Conservation (phyloP, 2,797 vertebrate species). For the Euthynnus affinis region DNA sequence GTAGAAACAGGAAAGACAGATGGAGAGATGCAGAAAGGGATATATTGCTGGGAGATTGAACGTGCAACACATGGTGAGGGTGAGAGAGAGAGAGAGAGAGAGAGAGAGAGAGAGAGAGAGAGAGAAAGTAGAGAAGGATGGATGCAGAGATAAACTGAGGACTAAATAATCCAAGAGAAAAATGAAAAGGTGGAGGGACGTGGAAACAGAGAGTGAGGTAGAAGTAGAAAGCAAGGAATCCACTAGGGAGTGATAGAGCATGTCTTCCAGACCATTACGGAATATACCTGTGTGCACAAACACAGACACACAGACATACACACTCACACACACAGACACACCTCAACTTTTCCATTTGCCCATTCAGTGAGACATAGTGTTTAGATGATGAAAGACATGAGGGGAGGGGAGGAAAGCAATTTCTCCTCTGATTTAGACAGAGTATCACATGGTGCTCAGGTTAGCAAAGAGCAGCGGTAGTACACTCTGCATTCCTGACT, state of each 20-base stretch:
- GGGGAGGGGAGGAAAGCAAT: constrained; percentile 42
- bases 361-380: constrained; percentile 27
- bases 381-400: constrained; percentile 58
- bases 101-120: constrained; percentile 23
- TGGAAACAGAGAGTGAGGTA: constrained; percentile 13
- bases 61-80: constrained; percentile 27
- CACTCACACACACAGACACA: neutral
- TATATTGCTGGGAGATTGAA: constrained; percentile 33
- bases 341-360: constrained; percentile 53
- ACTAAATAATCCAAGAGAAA: constrained; percentile 29
- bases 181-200: constrained; percentile 15
- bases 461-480: constrained; percentile 41
- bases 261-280: constrained; percentile 24
- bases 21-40: constrained; percentile 25
- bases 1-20: constrained; percentile 31
- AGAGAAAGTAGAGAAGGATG: constrained; percentile 26
- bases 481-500: constrained; percentile 38
- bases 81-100: constrained; percentile 28
- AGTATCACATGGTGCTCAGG: constrained; percentile 52
- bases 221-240: constrained; percentile 11
- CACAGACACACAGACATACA: neutral
- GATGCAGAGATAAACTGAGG: constrained; percentile 30
- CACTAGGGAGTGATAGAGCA: constrained; percentile 42
- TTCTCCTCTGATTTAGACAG: constrained; percentile 53
- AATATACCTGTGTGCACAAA: constrained; percentile 11